Evolutionary conservation across 2,888 invertebrate genomes (phyloP).

Genomic region (Fragum whitleyi): DNA sequence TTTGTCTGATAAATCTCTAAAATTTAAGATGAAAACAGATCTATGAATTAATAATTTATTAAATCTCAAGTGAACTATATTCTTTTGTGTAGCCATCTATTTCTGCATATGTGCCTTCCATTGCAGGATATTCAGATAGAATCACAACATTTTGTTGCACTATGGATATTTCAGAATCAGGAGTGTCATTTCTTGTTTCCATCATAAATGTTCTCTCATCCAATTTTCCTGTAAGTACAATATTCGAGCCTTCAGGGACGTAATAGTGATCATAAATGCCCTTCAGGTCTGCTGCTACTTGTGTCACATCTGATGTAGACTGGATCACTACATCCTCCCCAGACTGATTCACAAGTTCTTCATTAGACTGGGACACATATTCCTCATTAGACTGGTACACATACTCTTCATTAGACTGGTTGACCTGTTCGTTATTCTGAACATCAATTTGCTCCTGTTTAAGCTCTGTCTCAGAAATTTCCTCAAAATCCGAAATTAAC

Average conservation of each 20-base stretch:
- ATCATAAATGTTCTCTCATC: conserved; percentile 14
- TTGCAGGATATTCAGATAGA: conserved; percentile 25
- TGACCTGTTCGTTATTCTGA: background rate
- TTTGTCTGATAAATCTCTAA: too few species aligned
- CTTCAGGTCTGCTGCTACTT: background rate
- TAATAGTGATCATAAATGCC: conserved; percentile 7
- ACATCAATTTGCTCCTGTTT: conserved; percentile 7
- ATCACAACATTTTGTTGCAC: conserved; percentile 25
- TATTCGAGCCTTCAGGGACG: background rate
- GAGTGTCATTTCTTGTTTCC: conserved; percentile 1
- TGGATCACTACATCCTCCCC: conserved; percentile 1
- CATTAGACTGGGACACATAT: conserved; percentile 7
- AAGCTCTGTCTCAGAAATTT: background rate
- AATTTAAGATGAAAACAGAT: too few species aligned
- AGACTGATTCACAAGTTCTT: conserved; percentile 9
- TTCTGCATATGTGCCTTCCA: conserved; percentile 15
- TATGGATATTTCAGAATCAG: conserved; percentile 3
- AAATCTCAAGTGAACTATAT: conserved; percentile 21
- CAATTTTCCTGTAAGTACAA: background rate
- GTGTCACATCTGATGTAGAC: background rate
- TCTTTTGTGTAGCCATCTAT: conserved; percentile 30
- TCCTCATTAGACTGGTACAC: background rate
- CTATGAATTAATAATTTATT: conserved; percentile 16
- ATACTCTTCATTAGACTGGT: background rate
- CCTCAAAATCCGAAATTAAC: background rate